These are phyloP conservation scores for Diplazon laetatorius DNA, from an alignment of 2,888 invertebrate species.

Conservation along the genomic window DNA sequence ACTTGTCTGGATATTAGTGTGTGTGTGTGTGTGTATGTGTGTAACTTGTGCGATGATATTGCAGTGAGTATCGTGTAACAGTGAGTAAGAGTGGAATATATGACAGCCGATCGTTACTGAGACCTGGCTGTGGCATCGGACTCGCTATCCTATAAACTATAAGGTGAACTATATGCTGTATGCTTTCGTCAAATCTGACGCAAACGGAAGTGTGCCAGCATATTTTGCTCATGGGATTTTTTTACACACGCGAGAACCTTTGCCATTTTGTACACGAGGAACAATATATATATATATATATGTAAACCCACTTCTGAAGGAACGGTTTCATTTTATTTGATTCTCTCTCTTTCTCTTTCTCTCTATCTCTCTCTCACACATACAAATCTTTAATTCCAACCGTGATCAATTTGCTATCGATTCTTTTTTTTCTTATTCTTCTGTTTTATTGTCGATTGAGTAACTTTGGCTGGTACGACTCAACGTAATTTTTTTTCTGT, in stretches of 20 bases:
- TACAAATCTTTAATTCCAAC: no score
- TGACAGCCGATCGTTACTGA: no score
- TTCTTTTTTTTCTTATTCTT: constrained; percentile 22
- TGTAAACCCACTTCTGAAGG: constrained; percentile 10
- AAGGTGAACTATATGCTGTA: no score
- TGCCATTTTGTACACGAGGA: not conserved
- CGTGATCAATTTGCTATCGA: constrained; percentile 21
- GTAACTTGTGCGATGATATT: no score
- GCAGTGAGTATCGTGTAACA: no score
- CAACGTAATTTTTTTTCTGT: constrained; percentile 8
- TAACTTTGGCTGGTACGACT: not conserved
- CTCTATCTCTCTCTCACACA: no score
- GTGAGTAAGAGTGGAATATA: no score
- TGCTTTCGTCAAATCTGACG: constrained; percentile 18
- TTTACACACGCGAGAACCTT: not conserved
- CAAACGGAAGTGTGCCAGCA: constrained; percentile 16
- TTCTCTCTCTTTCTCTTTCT: no score
- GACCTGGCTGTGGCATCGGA: no score
- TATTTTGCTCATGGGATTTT: not conserved
- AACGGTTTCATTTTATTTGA: constrained; percentile 28
- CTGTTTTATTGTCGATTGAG: not conserved
- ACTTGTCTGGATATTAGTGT: constrained; percentile 16
- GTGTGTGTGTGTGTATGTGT: no score
- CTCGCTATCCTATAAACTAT: no score
- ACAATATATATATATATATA: no score